phyloP scores from a whole-genome alignment of 1,140 invertebrate genomes.

The Phenacoccus solenopsis region DNA sequence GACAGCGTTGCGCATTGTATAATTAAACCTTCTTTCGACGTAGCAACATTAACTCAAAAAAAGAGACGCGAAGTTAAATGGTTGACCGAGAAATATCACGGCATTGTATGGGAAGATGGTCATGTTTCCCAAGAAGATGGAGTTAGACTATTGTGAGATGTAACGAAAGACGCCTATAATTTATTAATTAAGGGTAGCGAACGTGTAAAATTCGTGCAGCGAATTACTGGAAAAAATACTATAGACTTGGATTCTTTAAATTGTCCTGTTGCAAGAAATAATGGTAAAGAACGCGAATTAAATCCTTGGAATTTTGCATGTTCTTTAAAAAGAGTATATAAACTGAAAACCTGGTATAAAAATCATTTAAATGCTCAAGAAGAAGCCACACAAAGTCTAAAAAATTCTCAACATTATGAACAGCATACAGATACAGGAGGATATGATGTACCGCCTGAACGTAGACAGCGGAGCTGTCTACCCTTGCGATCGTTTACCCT shows the following conservation, averaged over 20 bases:
- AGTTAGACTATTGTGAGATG: not conserved
- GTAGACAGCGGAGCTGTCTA: not conserved
- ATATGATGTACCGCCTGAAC: not conserved
- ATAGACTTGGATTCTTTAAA: not conserved
- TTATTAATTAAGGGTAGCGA: not conserved
- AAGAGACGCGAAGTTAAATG: too few species aligned
- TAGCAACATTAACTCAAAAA: not conserved
- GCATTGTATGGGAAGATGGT: not conserved
- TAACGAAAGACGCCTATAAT: not conserved
- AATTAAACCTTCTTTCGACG: not conserved
- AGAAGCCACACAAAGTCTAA: not conserved
- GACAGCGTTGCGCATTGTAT: not conserved
- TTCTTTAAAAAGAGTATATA: not conserved
- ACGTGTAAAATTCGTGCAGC: not conserved
- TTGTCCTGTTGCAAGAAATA: not conserved
- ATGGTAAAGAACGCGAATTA: not conserved
- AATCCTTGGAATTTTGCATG: not conserved
- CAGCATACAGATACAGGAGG: not conserved
- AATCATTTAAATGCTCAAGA: not conserved
- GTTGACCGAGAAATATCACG: not conserved
- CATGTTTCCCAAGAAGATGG: not conserved
- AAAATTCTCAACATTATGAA: not conserved
- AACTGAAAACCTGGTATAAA: not conserved
- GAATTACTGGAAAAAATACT: not conserved
- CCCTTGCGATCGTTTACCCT: not conserved